These are phyloP conservation scores for Tenthredo livida DNA, from an alignment of 2,888 invertebrate species.

Conservation along the genomic window DNA sequence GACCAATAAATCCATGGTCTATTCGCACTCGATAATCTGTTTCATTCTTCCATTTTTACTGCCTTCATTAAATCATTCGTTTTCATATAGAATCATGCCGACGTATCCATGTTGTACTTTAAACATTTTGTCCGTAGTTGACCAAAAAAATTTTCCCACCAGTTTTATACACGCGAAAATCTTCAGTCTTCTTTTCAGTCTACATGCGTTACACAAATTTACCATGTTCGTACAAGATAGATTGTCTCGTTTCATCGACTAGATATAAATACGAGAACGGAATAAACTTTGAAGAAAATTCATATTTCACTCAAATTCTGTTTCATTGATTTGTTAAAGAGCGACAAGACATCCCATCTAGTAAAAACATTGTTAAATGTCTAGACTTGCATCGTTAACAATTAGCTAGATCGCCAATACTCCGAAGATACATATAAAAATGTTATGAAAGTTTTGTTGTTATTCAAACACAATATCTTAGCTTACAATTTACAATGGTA, in stretches of 20 bases:
- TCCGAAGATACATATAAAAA: conserved; percentile 55
- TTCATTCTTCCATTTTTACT: neutral
- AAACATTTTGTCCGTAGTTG: neutral
- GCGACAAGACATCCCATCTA: conserved; percentile 26
- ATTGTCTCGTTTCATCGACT: neutral
- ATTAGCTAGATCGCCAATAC: conserved; percentile 62
- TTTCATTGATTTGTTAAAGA: neutral
- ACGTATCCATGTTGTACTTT: conserved; percentile 14
- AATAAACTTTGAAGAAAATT: neutral
- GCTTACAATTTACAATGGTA: conserved; percentile 68
- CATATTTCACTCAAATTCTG: neutral
- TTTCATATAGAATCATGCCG: conserved; percentile 28
- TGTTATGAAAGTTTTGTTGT: conserved; percentile 57
- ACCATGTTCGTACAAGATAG: conserved; percentile 14
- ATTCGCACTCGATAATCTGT: conserved; percentile 23
- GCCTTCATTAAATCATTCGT: neutral
- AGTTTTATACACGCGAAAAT: conserved; percentile 16
- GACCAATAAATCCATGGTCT: conserved; percentile 41
- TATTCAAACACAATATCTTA: conserved; percentile 60
- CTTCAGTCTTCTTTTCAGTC: conserved; percentile 62
- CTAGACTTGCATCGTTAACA: conserved; percentile 69
- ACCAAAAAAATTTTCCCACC: conserved; percentile 1
- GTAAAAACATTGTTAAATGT: conserved; percentile 55
- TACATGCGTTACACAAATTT: conserved; percentile 64
- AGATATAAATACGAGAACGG: neutral